phyloP scores from a whole-genome alignment of 2,888 invertebrate genomes.

The Drosophila tripunctata region DNA sequence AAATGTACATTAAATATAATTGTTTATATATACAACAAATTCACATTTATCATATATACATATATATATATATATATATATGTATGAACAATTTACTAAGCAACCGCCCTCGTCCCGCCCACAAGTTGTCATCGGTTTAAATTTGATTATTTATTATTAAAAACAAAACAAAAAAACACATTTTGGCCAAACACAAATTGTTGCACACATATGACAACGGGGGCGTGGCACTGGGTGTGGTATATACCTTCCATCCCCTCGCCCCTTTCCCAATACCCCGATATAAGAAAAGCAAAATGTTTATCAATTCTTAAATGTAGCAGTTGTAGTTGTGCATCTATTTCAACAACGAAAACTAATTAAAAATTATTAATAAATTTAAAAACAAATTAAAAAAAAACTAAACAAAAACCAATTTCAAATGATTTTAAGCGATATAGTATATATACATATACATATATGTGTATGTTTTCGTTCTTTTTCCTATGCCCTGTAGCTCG shows the following conservation, averaged over 20 bases:
- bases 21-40: slow-evolving; percentile 59
- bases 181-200: slow-evolving; percentile 69
- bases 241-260: background rate
- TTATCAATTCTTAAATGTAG: slow-evolving; percentile 57
- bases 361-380: slow-evolving; percentile 57
- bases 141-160: slow-evolving; percentile 56
- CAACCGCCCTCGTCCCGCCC: slow-evolving; percentile 26
- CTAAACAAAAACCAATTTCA: slow-evolving; percentile 18
- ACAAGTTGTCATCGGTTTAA: slow-evolving; percentile 69
- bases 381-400: slow-evolving; percentile 9
- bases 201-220: slow-evolving; percentile 69
- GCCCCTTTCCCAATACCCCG: background rate
- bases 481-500: slow-evolving; percentile 6
- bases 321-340: slow-evolving; percentile 58
- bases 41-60: slow-evolving; percentile 38
- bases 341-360: slow-evolving; percentile 74
- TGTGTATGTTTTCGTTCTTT: background rate
- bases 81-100: slow-evolving; percentile 40
- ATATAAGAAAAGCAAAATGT: no score
- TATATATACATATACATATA: no score
- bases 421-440: slow-evolving; percentile 17
- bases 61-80: slow-evolving; percentile 32
- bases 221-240: slow-evolving; percentile 55
- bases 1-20: slow-evolving; percentile 78
- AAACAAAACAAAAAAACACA: slow-evolving; percentile 33